Base-by-base conservation (phyloP, 1,140 invertebrate species). In the Psix sp. region DNA sequence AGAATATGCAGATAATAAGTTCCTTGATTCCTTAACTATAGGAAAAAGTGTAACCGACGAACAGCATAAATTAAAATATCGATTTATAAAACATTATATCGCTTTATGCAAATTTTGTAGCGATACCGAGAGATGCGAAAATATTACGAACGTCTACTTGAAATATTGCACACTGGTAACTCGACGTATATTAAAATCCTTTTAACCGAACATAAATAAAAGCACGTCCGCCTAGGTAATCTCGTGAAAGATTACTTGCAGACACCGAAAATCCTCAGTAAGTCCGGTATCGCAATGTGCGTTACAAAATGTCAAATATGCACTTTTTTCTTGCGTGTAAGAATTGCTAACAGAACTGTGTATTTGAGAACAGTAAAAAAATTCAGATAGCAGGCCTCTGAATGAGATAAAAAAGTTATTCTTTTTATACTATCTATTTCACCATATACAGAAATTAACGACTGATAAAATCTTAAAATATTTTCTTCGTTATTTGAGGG, bases 171-270 rank as follows among this genome's bases (percentile, higher is more conserved):
- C 57, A 57, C 16, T 40, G 57, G 33, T 63, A 56, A 48, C 57
- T 71, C 57, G 57, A 71, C 67, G 57, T 71, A 71, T 71, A 71
- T 71, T 71, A 71, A 71, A 71, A 71, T 71, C 67, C 67, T 71
- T 71, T 71, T 71, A 71, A 71, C 67, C 67, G 57, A 71, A 63
- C 67, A 71, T 71, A 71, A 71, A 71, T 71, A 71, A 63, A 63
- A 36, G 43, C 42, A 56, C 31, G 57, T 60, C 57, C 7, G 43
- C 51, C 45, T 54, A 51, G 51, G 67, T 71, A 71, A 71, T 71
- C 67, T 71, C 51, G 38, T 57, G 51, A 71, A 60, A 57, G 36
- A 63, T 71, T 71, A 71, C 57, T 71, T 60, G 51, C 57, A 71
- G 49, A 63, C 57, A 71, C 51, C 31, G 45, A 54, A 56, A 71